These are phyloP conservation scores for Hololepta plana DNA, from an alignment of 2,888 invertebrate species.

Conservation along the genomic window DNA sequence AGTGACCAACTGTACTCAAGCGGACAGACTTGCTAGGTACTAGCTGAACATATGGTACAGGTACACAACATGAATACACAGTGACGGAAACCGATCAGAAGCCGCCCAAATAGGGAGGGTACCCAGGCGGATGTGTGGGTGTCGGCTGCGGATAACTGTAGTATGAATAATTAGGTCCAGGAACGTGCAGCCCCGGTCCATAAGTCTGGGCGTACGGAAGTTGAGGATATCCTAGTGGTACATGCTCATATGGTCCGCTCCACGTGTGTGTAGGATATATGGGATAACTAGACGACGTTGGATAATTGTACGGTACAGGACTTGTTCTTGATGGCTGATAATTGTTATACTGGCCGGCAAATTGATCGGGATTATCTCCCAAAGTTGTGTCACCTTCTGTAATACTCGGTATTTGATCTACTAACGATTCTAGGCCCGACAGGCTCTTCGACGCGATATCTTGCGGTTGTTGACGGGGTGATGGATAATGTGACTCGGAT, in stretches of 20 bases:
- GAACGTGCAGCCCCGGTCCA: constrained; percentile 43
- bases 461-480: constrained; percentile 33
- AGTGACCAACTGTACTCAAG: constrained; percentile 30
- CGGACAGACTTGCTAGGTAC: constrained; percentile 32
- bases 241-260: constrained; percentile 27
- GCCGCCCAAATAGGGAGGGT: constrained; percentile 27
- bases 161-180: constrained; percentile 51
- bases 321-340: constrained; percentile 27
- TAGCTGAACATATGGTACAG: constrained; percentile 32
- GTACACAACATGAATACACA: constrained; percentile 32
- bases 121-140: constrained; percentile 26
- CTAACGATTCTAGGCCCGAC: constrained; percentile 73
- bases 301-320: constrained; percentile 23
- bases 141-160: constrained; percentile 27
- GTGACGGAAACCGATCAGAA: constrained; percentile 30
- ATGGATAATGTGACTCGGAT: constrained; percentile 24
- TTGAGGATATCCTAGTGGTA: constrained; percentile 26
- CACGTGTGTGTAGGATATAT: constrained; percentile 26
- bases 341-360: constrained; percentile 28
- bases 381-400: constrained; percentile 43
- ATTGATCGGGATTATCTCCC: constrained; percentile 17
- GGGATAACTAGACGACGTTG: constrained; percentile 23
- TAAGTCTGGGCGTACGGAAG: constrained; percentile 24
- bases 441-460: constrained; percentile 74
- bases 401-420: constrained; percentile 82